These are phyloP conservation scores for Heliconius cydno DNA, from an alignment of 2,888 invertebrate genomes.

Conservation along the genomic window DNA sequence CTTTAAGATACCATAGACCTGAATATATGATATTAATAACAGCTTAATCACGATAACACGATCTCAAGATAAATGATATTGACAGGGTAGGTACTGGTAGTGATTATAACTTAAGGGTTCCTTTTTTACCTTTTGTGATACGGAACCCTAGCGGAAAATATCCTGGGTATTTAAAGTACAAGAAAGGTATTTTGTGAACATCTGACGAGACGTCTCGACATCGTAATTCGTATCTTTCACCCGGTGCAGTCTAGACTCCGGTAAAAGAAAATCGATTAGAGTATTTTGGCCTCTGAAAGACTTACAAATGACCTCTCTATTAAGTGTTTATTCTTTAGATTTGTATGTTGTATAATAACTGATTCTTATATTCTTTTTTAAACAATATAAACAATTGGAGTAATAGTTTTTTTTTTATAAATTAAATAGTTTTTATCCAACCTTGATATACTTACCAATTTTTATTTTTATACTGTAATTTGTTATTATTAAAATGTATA, in stretches of 20 bases:
- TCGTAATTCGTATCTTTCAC: slow-evolving; percentile 43
- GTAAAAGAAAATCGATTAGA: slow-evolving; percentile 43
- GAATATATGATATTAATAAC: too few relatives aligned
- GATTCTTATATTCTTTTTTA: not conserved
- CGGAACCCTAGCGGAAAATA: too few relatives aligned
- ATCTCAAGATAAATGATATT: too few relatives aligned
- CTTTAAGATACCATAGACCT: too few relatives aligned
- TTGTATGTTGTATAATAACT: not conserved
- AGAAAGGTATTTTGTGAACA: slow-evolving; percentile 32
- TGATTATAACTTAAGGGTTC: too few relatives aligned
- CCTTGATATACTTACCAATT: not conserved
- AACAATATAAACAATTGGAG: not conserved
- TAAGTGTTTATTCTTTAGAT: not conserved
- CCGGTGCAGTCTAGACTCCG: slow-evolving; percentile 45
- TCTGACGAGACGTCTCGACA: slow-evolving; percentile 44
- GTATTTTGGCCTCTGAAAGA: slow-evolving; percentile 24
- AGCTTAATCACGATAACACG: too few relatives aligned
- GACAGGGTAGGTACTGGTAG: too few relatives aligned
- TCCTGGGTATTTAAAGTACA: slow-evolving; percentile 2
- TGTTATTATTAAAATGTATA: too few relatives aligned
- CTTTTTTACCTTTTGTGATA: too few relatives aligned
- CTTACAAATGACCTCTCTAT: not conserved
- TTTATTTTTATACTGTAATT: not conserved
- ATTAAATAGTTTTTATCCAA: not conserved
- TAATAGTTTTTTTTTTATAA: not conserved